A percentile compares a stretch with the other conserved stretches of the same genome.
Conservation (phyloP, 2,797 vertebrate species). For the Coracias cyanogaster region DNA sequence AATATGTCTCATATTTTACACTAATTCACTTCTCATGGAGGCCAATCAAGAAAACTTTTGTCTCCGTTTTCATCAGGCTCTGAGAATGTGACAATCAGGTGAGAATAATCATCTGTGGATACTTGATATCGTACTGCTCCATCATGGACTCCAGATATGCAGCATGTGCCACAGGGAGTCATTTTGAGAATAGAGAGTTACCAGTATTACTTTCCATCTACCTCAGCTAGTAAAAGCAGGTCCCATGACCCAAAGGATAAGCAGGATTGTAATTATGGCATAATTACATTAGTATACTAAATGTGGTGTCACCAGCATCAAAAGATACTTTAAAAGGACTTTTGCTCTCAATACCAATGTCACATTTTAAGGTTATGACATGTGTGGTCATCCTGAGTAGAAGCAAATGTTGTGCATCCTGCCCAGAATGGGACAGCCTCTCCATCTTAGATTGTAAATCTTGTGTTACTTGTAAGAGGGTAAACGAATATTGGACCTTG, state of each 20-base stretch:
- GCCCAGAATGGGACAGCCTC: neutral
- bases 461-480: conserved; percentile 1
- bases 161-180: neutral
- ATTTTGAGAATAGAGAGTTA: conserved; percentile 7
- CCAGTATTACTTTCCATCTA: neutral
- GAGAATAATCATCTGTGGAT: neutral
- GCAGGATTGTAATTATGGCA: neutral
- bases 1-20: conserved; percentile 16
- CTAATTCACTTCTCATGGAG: neutral
- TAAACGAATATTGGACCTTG: conserved; percentile 41
- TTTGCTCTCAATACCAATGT: neutral
- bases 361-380: neutral
- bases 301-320: neutral
- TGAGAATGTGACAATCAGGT: neutral
- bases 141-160: neutral
- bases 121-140: neutral
- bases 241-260: neutral
- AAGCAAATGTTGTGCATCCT: neutral
- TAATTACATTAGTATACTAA: neutral
- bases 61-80: neutral
- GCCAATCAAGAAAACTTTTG: neutral
- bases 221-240: neutral
- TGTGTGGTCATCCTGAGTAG: neutral
- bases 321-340: conserved; percentile 14
- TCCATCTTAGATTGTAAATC: neutral